Conservation (phyloP, 2,113 vertebrate species). For the Bolborhynchus lineola region DNA sequence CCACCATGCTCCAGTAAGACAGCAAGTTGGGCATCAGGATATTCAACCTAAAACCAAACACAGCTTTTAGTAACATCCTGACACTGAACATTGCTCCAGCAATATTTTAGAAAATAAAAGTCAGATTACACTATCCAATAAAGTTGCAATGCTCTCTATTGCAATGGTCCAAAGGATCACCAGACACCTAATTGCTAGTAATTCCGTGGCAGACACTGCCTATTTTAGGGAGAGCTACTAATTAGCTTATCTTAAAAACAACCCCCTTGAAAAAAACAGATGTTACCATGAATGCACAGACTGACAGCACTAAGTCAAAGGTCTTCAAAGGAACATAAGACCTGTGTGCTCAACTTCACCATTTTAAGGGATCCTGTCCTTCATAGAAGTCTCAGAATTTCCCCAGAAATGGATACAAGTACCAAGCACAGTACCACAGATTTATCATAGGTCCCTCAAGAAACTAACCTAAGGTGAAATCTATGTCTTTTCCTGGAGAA, state of each 20-base stretch:
- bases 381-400: background rate
- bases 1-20: rapidly evolving
- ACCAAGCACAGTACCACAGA: rapidly evolving
- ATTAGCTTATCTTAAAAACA: background rate
- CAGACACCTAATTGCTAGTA: background rate
- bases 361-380: background rate
- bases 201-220: background rate
- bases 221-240: background rate
- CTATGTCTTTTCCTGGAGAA: background rate
- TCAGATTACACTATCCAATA: background rate
- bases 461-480: background rate
- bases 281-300: background rate
- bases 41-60: background rate
- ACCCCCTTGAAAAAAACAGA: rapidly evolving
- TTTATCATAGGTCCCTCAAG: background rate
- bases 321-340: background rate
- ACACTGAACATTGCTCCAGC: background rate
- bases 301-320: background rate
- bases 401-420: background rate
- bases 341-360: background rate
- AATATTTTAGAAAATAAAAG: background rate
- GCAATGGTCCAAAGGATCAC: background rate
- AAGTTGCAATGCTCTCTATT: background rate
- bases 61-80: background rate
- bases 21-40: background rate